Conservation (phyloP, 1,140 invertebrate genomes). For the Tetragnatha versicolor region DNA sequence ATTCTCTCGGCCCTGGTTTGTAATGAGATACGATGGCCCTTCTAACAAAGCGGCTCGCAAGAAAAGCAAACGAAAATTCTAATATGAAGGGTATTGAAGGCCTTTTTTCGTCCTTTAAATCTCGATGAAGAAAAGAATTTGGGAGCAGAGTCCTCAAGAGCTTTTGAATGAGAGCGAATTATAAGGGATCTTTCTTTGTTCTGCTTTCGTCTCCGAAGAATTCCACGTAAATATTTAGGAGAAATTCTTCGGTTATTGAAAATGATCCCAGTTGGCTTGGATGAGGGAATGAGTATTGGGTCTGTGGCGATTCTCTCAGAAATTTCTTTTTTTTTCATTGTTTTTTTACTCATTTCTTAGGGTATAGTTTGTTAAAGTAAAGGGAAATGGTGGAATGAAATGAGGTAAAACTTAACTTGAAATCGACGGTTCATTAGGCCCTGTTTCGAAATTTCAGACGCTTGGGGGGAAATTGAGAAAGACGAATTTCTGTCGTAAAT, state of each 20-base stretch:
- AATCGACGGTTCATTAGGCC: too few species aligned
- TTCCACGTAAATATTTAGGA: slow-evolving; percentile 18
- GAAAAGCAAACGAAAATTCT: slow-evolving; percentile 27
- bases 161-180: slow-evolving; percentile 1
- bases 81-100: slow-evolving; percentile 23
- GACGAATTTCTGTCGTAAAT: too few species aligned
- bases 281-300: not conserved
- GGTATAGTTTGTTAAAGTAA: not conserved
- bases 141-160: not conserved
- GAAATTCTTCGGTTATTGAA: slow-evolving; percentile 15
- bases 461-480: too few species aligned
- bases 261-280: not conserved
- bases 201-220: not conserved
- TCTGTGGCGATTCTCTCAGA: not conserved
- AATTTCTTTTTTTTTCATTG: not conserved
- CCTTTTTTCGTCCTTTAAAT: slow-evolving; percentile 22
- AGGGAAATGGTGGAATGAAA: too few species aligned
- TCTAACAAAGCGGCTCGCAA: not conserved
- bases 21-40: slow-evolving; percentile 26
- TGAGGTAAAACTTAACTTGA: too few species aligned
- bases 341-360: not conserved
- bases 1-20: slow-evolving; percentile 6
- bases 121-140: slow-evolving; percentile 7
- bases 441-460: too few species aligned
- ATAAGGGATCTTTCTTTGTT: slow-evolving; percentile 6